phyloP scores from a whole-genome alignment of 2,797 vertebrate species.

The Leuciscus waleckii region DNA sequence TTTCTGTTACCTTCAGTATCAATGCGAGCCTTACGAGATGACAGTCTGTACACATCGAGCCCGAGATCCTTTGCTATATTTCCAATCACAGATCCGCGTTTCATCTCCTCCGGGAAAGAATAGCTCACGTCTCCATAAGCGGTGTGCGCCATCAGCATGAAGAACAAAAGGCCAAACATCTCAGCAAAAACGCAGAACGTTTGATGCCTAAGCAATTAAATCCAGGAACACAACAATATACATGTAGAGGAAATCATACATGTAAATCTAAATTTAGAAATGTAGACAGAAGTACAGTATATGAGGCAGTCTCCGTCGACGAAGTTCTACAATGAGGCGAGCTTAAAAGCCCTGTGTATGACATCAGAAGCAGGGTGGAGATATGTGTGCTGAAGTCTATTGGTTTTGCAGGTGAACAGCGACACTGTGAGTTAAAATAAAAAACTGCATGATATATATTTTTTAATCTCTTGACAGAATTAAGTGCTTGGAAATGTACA shows the following conservation, averaged over 20 bases:
- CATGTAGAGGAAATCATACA: background rate
- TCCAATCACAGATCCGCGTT: no score
- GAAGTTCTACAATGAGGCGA: background rate
- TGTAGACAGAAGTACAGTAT: background rate
- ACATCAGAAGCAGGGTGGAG: conserved; percentile 3
- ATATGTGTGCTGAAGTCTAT: background rate
- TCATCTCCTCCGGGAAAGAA: no score
- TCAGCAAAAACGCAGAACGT: background rate
- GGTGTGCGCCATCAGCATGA: no score
- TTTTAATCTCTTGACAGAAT: background rate
- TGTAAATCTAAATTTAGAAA: background rate
- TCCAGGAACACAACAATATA: background rate
- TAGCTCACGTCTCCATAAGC: no score
- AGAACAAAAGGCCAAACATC: no score
- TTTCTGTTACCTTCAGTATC: no score
- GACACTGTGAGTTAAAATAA: background rate
- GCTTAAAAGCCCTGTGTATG: background rate
- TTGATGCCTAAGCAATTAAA: background rate
- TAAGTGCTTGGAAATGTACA: background rate
- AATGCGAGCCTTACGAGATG: no score
- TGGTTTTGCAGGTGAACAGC: background rate
- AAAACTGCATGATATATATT: background rate
- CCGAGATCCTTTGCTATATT: no score
- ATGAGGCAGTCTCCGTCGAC: background rate
- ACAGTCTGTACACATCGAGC: no score